A percentile compares a stretch with the other conserved stretches of the same genome.
Conservation (phyloP, 2,113 vertebrate species). For the Lophotis ruficrista region DNA sequence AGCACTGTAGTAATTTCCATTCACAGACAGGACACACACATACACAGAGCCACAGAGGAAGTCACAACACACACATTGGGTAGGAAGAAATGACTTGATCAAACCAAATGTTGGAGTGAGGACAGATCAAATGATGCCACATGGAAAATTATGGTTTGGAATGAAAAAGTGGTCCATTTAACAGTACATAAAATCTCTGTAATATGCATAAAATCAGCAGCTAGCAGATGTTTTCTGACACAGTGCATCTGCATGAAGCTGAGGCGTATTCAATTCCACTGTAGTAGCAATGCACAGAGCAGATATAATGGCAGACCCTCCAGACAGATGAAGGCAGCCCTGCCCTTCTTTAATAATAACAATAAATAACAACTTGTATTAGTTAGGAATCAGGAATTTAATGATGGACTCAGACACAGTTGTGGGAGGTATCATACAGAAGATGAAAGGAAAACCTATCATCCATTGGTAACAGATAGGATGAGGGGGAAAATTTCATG, state of each 20-base stretch:
- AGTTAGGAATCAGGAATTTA: conserved; percentile 32
- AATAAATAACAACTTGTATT: conserved; percentile 45
- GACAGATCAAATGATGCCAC: conserved; percentile 64
- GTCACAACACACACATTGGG: conserved; percentile 18
- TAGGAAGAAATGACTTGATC: conserved; percentile 59
- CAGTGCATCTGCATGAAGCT: conserved; percentile 49
- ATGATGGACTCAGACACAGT: not conserved
- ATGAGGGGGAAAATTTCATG: not conserved
- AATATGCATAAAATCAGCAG: conserved; percentile 69
- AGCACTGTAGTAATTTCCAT: conserved; percentile 13
- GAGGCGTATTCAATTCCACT: not conserved
- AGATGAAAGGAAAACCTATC: not conserved
- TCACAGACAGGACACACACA: not conserved
- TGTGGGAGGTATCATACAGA: not conserved
- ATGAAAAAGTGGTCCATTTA: conserved; percentile 70
- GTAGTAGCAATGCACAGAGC: not conserved
- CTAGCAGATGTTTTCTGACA: conserved; percentile 70
- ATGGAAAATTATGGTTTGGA: conserved; percentile 69
- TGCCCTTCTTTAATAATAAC: conserved; percentile 13
- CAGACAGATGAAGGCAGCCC: conserved; percentile 37
- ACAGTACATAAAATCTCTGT: conserved; percentile 67
- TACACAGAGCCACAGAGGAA: not conserved
- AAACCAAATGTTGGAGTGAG: conserved; percentile 62
- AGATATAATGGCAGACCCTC: conserved; percentile 38
- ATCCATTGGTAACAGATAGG: not conserved